phyloP scores from a whole-genome alignment of 2,113 vertebrate genomes.

The Ictalurus punctatus region DNA sequence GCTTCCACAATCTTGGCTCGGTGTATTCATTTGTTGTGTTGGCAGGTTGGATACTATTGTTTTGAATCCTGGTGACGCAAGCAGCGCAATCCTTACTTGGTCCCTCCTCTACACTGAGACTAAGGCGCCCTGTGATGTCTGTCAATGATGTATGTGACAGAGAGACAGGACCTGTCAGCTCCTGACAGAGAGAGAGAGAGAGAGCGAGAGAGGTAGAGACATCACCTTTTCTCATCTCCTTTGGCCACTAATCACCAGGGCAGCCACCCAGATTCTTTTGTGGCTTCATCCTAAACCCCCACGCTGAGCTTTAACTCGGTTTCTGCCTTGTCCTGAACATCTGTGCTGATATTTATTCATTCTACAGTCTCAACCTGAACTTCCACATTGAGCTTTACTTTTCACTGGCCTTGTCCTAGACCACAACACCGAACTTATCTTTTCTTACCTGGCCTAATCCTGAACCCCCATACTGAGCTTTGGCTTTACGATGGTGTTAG shows the following conservation, averaged over 20 bases:
- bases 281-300: background rate
- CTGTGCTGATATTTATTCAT: background rate
- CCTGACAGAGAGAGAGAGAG: too few relatives aligned
- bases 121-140: conserved; percentile 8
- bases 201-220: background rate
- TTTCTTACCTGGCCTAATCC: background rate
- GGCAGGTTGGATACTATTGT: background rate
- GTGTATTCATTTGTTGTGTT: background rate
- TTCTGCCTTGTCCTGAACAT: background rate
- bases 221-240: conserved; percentile 40
- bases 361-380: background rate
- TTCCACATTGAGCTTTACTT: background rate
- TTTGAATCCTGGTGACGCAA: background rate
- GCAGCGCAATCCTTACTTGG: background rate
- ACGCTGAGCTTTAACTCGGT: background rate
- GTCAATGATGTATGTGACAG: conserved; percentile 21
- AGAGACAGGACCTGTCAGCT: background rate
- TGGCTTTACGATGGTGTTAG: background rate
- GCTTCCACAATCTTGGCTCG: background rate
- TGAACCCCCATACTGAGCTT: background rate
- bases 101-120: background rate
- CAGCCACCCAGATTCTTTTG: conserved; percentile 33
- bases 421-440: background rate
- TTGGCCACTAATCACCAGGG: conserved; percentile 27
- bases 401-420: background rate